Base-by-base conservation (phyloP, 2,113 vertebrate species). In the Cyphomyrus plagiostoma region DNA sequence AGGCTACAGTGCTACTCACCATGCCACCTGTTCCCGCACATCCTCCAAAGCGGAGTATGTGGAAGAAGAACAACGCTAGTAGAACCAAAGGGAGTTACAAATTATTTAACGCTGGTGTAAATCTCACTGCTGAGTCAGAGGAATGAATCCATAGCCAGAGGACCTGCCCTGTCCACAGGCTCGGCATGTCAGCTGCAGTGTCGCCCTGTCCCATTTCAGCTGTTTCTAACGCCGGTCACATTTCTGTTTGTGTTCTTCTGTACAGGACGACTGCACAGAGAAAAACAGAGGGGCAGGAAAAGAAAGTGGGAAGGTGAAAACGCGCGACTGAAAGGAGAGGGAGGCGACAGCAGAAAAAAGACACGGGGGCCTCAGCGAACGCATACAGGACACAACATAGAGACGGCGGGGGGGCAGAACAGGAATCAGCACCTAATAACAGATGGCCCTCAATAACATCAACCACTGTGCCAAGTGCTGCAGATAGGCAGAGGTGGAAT, bases 311-410 rank as follows among this genome's bases (percentile, higher is more conserved):
- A 98, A 92, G 98, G 97, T 39, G 62, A 97, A 97, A 93, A 97
- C 91, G 94, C 96, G 26, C 52, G 92, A 50, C 94, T 92, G 93
- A 80, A 80, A 42, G 92, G 95, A 94, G 91, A 92, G 92, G 94
- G 96, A 95, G 92, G 95, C 35, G 42, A 42, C 35, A 96, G 91
- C 96, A 96, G 92, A 93, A 92, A n/a, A 94, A 94, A 56, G 96
- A 96, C 88, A 95, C 95, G 90, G 97, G 97, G 91, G 96, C 96
- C 93, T 96, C 94, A 92, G 97, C 97, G 93, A 97, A 93, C 95
- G 97, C 96, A 93, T 97, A 97, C 92, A 98, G 97, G 96, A 97
- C 92, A 26, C 97, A 97, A 96, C 95, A 96, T 92, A 96, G 97
- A 94, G 97, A 95, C 6, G 91, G 95, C 96, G 92, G 96, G 97